Evolutionary conservation across 2,888 invertebrate genomes (phyloP), one percentile per base, ranked within the genome.

Genomic region (Cremastinae sp.): DNA sequence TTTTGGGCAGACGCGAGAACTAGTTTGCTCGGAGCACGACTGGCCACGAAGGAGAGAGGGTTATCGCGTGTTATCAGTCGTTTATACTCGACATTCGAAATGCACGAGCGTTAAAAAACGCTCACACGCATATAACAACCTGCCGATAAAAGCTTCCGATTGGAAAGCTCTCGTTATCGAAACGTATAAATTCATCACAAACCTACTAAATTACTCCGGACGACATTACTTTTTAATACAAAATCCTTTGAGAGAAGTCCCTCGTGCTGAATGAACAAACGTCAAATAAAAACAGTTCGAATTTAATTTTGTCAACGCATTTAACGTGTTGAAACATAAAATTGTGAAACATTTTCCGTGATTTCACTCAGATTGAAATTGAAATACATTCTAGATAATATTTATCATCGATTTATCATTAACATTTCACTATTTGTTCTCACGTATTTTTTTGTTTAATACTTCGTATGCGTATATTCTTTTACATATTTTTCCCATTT

Each of bases 31-130:
- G 45, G n/a, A 20, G 28, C 58, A 14, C 14, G 35, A n/a, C 20
- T 4, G 22, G 2, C 28, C 43, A 16, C 18, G 53, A 53, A 12
- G n/a, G n/a, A n/a, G 12, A 37, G 35, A 37, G 22, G 62, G 47
- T 75, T 41, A 75, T 71, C 66, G 62, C 55, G 37, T n/a, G 55
- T 22, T 56, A 53, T 68, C 62, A 18, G 56, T 49, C 47, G 64
- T 35, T 35, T 58, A 10, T 10, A 28, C 28, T 22, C 18, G 43
- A 58, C 53, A 59, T 72, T 47, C 43, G 58, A 43, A 39, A 41
- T 5, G 41, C 10, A 8, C 43, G 16, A 7, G 14, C 51, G 37
- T 18, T 35, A 43, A 18, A 53, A 45, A 22, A 43, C 2, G 12
- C 2, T 5, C 2, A 41, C 2, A 41, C 10, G 12, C 22, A 53